Evolutionary conservation across 30 jellyfish, hydroid and myxozoan genomes (phyloP), one percentile per base, ranked within the genome.

Genomic region (Aurelia sp.): DNA sequence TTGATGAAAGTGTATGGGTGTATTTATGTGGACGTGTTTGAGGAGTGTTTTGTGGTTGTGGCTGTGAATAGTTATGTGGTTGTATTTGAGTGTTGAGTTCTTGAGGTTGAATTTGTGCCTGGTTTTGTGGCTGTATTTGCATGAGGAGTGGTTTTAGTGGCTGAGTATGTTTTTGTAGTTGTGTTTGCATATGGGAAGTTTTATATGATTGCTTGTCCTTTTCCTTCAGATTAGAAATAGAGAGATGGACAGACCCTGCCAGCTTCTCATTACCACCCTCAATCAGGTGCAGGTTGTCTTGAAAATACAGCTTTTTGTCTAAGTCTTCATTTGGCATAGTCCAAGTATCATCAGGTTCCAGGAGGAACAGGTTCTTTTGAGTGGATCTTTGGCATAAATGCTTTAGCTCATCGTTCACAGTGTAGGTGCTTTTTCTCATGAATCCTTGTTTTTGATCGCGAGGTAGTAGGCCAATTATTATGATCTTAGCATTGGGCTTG

Each of bases 331-430:
- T 85, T 40, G 91, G 86, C 68, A 82, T 48, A 50, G 69, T 60
- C 97, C 96, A 90, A 73, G 91, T 84, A 27, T 64, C 92, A 51
- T 90, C 97, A 19, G 96, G 97, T 63, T 90, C 89, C 60, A 90
- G 73, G 91, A 70, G 82, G 68, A 4, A 71, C 81, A 90, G 24
- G 64, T 90, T 90, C 53, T 96, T 60, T 59, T 74, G 67, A 21
- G 83, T 88, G 13, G 91, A 65, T 31, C 97, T 90, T 12, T 66
- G 74, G 63, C 90, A 82, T 38, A 73, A 59, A 17, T 75, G n/a
- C 31, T 55, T 82, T 57, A 90, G 50, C 58, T 74, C 58, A 38
- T 84, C 80, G 58, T 90, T 90, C 57, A 90, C 94, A n/a, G 51
- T 74, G 72, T 40, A 20, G 61, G 73, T 83, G 80, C 68, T 88